Evolutionary conservation across 2,888 invertebrate species (phyloP).

Genomic region (Plagodis dolabraria): DNA sequence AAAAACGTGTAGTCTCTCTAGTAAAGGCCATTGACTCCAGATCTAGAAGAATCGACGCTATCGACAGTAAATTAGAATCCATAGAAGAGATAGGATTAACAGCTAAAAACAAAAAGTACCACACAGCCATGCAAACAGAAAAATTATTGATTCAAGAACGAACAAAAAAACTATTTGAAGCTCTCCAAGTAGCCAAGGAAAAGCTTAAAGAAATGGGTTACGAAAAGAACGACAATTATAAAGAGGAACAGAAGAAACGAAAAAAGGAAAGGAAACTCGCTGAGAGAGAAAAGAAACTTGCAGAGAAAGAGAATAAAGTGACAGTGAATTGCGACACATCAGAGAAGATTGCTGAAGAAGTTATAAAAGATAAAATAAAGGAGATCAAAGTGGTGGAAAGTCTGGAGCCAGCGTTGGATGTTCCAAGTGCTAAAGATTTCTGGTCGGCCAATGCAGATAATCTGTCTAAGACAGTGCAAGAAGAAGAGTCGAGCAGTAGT

Average conservation of each 20-base stretch:
- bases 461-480: conserved; percentile 36
- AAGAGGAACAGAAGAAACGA: conserved; percentile 35
- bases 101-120: conserved; percentile 62
- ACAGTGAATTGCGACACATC: conserved; percentile 38
- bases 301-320: conserved; percentile 19
- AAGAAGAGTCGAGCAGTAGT: conserved; percentile 66
- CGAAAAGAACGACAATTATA: conserved; percentile 39
- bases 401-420: conserved; percentile 60
- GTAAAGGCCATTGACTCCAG: conserved; percentile 59
- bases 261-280: conserved; percentile 35
- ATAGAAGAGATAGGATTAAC: conserved; percentile 67
- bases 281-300: conserved; percentile 34
- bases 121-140: conserved; percentile 69
- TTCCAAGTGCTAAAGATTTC: conserved; percentile 73
- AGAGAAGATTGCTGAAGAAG: conserved; percentile 7
- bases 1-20: conserved; percentile 57
- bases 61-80: conserved; percentile 57
- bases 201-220: conserved; percentile 41
- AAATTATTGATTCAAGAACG: conserved; percentile 58
- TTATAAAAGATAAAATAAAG: conserved; percentile 30
- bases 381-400: conserved; percentile 46
- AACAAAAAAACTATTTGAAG: conserved; percentile 54
- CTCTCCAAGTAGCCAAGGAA: conserved; percentile 50
- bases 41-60: conserved; percentile 46
- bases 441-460: conserved; percentile 54